A percentile compares a stretch with the other conserved stretches of the same genome.
Conservation (phyloP, 2,888 invertebrate species). For the Cerceris ruficornis region DNA sequence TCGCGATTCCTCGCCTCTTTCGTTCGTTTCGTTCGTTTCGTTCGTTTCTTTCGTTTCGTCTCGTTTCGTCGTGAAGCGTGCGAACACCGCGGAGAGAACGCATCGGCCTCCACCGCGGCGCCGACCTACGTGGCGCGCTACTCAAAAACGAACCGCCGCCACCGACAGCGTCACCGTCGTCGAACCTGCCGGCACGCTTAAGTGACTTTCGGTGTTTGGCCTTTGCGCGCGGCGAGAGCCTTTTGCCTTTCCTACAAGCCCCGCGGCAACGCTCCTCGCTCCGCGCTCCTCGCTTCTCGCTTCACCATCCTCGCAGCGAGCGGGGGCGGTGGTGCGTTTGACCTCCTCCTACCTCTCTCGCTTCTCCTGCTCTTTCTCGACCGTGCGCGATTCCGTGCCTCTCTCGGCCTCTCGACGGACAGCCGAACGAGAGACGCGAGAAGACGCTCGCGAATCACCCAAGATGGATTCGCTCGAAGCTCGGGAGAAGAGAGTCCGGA, state of each 20-base stretch:
- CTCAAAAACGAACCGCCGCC: constrained; percentile 62
- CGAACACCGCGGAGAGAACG: constrained; percentile 57
- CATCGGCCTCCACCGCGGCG: constrained; percentile 60
- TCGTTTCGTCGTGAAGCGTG: constrained; percentile 45
- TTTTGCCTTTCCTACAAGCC: constrained; percentile 71
- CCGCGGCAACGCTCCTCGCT: constrained; percentile 50
- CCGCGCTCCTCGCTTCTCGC: background rate
- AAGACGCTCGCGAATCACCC: too few relatives aligned
- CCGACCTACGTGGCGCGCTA: constrained; percentile 61
- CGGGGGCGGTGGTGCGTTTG: constrained; percentile 54
- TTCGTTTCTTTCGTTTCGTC: too few relatives aligned
- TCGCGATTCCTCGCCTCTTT: too few relatives aligned
- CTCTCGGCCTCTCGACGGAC: too few relatives aligned
- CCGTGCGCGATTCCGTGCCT: background rate
- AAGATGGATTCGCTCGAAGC: too few relatives aligned
- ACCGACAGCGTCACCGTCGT: constrained; percentile 13
- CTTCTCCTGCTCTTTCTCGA: constrained; percentile 5
- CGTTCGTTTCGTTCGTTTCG: too few relatives aligned
- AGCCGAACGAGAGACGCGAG: too few relatives aligned
- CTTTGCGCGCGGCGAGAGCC: constrained; percentile 68
- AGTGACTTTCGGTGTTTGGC: constrained; percentile 81
- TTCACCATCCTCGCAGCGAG: constrained; percentile 5
- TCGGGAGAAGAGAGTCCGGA: too few relatives aligned
- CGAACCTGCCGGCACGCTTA: constrained; percentile 75
- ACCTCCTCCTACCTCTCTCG: constrained; percentile 31